Base-by-base conservation (phyloP, 2,888 invertebrate genomes). In the Stratiomys singularior region DNA sequence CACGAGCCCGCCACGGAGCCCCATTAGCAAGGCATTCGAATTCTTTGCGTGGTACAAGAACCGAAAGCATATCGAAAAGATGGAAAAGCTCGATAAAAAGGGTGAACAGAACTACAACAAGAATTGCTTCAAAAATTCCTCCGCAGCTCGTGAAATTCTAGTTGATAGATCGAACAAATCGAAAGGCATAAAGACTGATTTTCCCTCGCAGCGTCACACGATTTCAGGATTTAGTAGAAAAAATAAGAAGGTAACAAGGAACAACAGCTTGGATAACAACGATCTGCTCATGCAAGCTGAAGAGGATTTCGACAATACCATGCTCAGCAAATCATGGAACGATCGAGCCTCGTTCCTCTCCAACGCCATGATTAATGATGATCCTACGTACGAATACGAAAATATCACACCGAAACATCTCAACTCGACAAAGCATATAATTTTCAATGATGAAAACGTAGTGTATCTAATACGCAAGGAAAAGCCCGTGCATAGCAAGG, bases 381-480 rank as follows among this genome's bases (percentile, higher is more conserved):
- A 82, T 7, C 81, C 82, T 71, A 82, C 83, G 28, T 28, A 78
- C 44, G 79, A 25, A 44, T 58, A 21, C 25, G 76, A 77, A 46
- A 77, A 66, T 44, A 66, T 60, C 25, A 64, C 63, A 71, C 37
- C 58, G 7, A 78, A n/a, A 74, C 80, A 9, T 72, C 80, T 47
- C 15, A 66, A 63, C n/a, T 77, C 78, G 1, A 76, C 78, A 37
- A 85, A 85, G 67, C 87, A 87, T 77, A 87, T 87, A 76, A 81
- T 87, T 5, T 87, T 87, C 81, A 87, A 87, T 60, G 86, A 87
- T 37, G 87, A 87, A 77, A 86, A 87, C 44, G 84, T 84, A 0
- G 85, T 87, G n/a, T 87, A 87, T 79, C 81, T 87, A 46, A 86
- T 86, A n/a, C 84, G 86, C 74, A 87, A 87, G 77, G 87, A 86